A percentile compares a stretch with the other conserved stretches of the same genome.
Evolutionary conservation across 2,888 invertebrate species (phyloP).

Genomic region (Rhagium mordax): DNA sequence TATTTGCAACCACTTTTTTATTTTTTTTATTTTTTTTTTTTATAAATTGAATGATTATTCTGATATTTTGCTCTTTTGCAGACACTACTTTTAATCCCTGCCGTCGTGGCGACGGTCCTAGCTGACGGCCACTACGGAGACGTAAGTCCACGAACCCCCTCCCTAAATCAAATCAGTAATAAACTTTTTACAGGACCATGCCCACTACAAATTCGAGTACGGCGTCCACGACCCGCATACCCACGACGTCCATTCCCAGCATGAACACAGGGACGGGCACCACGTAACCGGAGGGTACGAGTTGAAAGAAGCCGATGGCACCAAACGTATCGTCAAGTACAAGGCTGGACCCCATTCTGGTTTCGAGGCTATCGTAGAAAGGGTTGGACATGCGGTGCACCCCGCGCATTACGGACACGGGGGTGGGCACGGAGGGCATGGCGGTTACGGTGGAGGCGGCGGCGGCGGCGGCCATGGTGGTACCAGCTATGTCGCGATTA

Average conservation of each 20-base stretch:
- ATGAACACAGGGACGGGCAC: conserved; percentile 63
- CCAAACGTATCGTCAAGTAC: conserved; percentile 63
- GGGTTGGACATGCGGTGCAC: conserved; percentile 62
- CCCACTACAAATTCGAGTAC: conserved; percentile 47
- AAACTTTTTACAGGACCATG: not conserved
- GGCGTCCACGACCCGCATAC: conserved; percentile 65
- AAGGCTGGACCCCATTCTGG: conserved; percentile 61
- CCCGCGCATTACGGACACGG: conserved; percentile 56
- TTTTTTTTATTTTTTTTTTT: too few relatives aligned
- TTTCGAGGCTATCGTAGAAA: conserved; percentile 63
- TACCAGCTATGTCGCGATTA: conserved; percentile 51
- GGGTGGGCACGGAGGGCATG: not conserved
- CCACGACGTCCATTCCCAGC: conserved; percentile 62
- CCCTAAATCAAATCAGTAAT: not conserved
- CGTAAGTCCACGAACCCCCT: not conserved
- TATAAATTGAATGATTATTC: too few relatives aligned
- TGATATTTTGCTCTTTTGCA: not conserved
- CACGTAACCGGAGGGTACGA: conserved; percentile 63
- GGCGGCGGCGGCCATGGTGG: conserved; percentile 44
- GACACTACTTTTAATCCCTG: not conserved
- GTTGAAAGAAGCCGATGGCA: conserved; percentile 64
- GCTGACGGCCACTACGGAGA: not conserved
- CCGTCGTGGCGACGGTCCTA: not conserved
- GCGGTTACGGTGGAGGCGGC: conserved; percentile 35
- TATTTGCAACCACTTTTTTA: too few relatives aligned